Base-by-base conservation (phyloP, 2,797 vertebrate genomes). In the Clarias fuscus region DNA sequence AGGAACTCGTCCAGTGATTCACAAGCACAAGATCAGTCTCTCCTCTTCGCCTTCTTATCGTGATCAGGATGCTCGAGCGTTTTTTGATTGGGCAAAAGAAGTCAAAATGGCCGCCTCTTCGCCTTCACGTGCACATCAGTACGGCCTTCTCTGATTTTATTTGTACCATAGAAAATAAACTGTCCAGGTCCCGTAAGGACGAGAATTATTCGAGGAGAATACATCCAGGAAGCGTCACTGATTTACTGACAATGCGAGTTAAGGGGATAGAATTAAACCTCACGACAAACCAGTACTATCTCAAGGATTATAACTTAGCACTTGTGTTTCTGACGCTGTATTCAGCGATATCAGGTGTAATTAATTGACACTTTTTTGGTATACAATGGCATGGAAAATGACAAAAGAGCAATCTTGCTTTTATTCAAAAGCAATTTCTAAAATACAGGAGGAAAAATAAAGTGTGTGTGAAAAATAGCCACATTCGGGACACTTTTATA, bases 31-130 rank as follows among this genome's bases (percentile, higher is more conserved):
- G 40, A 53, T 91, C 92, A 91, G 92, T 89, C 92, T 91, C 92
- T 92, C 90, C 84, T 64, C 71, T 90, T 77, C 92, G 94, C 94
- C 94, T 94, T 59, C 1, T 11, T 33, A 11, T 5, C 94, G 95
- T 94, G 93, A 89, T 90, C 87, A 90, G 91, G 91, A 89, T 92
- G 93, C 94, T 95, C 94, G 93, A 94, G 93, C 91, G 93, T 91
- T 94, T 91, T 56, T 91, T 92, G 93, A 94, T 95, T 95, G 93
- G 91, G 88, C 80, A 87, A 87, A 90, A 85, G 64, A 89, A 86
- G 84, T 67, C 88, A 87, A 90, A 68, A 90, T 89, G 90, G 87
- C 87, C 76, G 64, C 84, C 87, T 85, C 78, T 68, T 77, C 40
- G 18, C 71, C 62, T 56, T 43, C 30, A 43, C 62, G 67, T 73